A percentile compares a stretch with the other conserved stretches of the same genome.
phyloP scores from a whole-genome alignment of 2,113 vertebrate genomes.

The Tursiops truncatus region DNA sequence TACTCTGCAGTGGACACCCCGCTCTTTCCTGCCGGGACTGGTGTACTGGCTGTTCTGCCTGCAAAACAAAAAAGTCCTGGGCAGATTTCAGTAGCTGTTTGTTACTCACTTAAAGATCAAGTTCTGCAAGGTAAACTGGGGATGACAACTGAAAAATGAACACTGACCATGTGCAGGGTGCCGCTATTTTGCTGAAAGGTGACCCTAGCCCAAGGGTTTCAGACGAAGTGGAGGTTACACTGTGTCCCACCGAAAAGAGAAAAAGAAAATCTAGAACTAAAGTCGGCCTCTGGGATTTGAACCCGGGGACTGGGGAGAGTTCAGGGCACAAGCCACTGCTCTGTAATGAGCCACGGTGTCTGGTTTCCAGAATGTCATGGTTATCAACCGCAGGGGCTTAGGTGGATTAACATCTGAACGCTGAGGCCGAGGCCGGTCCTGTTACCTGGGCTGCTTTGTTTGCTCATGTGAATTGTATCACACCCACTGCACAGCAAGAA shows the following conservation, averaged over 20 bases:
- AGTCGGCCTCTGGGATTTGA: slow-evolving; percentile 14
- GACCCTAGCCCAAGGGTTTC: slow-evolving; percentile 58
- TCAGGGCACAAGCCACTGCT: background rate
- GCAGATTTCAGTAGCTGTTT: slow-evolving; percentile 74
- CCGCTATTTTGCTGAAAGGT: slow-evolving; percentile 66
- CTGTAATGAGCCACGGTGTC: slow-evolving; percentile 12
- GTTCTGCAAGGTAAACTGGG: slow-evolving; percentile 77
- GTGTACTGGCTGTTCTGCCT: slow-evolving; percentile 43
- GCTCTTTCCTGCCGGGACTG: background rate
- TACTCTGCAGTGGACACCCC: background rate
- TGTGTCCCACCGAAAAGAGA: background rate
- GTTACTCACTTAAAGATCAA: slow-evolving; percentile 73
- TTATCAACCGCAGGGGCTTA: slow-evolving; percentile 60
- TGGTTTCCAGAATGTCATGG: slow-evolving; percentile 64
- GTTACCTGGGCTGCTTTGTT: slow-evolving; percentile 55
- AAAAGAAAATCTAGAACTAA: slow-evolving; percentile 35
- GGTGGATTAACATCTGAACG: slow-evolving; percentile 71
- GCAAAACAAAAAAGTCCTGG: background rate
- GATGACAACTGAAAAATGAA: slow-evolving; percentile 78
- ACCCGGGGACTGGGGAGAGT: background rate
- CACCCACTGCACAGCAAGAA: slow-evolving; percentile 69
- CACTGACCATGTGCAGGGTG: slow-evolving; percentile 59
- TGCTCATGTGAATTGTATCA: slow-evolving; percentile 75
- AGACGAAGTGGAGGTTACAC: slow-evolving; percentile 64
- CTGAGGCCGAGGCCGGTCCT: background rate